Percentiles rank a stretch among this genome's conserved stretches.
Evolutionary conservation across 2,797 vertebrate genomes (phyloP).

Genomic region (Phrynocephalus guinanensis): DNA sequence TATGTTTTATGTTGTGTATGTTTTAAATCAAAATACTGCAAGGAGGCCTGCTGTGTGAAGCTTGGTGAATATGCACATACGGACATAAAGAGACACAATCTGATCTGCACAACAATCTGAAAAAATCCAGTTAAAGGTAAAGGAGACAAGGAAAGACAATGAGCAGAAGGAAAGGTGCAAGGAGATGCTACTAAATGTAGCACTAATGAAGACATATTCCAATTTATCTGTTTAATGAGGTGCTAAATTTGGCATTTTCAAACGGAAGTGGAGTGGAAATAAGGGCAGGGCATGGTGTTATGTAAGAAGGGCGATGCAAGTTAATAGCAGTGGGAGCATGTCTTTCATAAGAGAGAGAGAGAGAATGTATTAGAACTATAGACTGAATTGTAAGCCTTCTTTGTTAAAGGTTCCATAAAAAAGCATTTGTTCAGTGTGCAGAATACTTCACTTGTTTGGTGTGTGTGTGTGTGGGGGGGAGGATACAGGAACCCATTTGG

Average conservation of each 20-base stretch:
- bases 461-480: too few species aligned
- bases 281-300: not conserved
- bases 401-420: not conserved
- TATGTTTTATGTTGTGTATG: too few species aligned
- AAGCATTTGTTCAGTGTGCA: not conserved
- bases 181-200: not conserved
- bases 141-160: slow-evolving; percentile 3
- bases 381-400: not conserved
- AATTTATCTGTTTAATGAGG: slow-evolving; percentile 31
- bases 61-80: not conserved
- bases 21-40: not conserved
- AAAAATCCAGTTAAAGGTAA: not conserved
- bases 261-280: slow-evolving; percentile 15
- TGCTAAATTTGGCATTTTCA: slow-evolving; percentile 23
- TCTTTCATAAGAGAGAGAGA: not conserved
- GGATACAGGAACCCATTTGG: not conserved
- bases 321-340: not conserved
- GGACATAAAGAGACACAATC: too few species aligned
- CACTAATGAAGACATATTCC: not conserved
- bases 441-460: not conserved
- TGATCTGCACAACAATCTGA: too few species aligned
- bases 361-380: not conserved
- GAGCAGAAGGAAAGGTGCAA: not conserved
- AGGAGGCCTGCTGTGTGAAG: not conserved
- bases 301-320: not conserved